Base-by-base conservation (phyloP, 2,888 invertebrate genomes). In the Myathropa florea region DNA sequence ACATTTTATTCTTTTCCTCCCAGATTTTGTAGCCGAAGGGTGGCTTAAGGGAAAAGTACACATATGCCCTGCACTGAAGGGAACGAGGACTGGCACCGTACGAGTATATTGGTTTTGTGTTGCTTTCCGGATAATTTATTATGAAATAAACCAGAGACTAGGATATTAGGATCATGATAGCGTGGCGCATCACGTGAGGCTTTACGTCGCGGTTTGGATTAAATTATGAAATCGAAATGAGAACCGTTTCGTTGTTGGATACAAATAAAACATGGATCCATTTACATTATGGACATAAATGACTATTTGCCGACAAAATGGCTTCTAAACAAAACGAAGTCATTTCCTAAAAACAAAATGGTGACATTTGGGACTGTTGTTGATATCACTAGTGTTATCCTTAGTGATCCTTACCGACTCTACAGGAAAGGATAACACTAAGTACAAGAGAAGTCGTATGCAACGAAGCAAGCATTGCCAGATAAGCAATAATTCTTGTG, bases 101-200 rank as follows among this genome's bases (percentile, higher is more conserved):
- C 24, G n/a, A 24, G 59, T 10, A 67, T 80, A 80, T 76, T 84
- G 71, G 65, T 65, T 76, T 61, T 53, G 68, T 33, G 55, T 65
- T 75, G 46, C 21, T 83, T 65, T 46, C 10, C 36, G 60, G 23
- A 59, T 76, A 84, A 84, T 84, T 80, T 84, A 84, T 80, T 84
- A 61, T 55, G 55, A 80, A 76, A 75, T 80, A 80, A 84, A 84
- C 65, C 39, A 33, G 70, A 84, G 67, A 76, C n/a, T 14, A 76
- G 64, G 70, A 63, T 65, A 81, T 81, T 39, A 71, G 71, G 71
- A 76, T 63, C 59, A 73, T 12, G 57, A 73, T 63, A 57, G 33
- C 59, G 39, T 1, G 12, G 53, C 30, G 60, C 73, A 64, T 63
- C 63, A 64, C 28, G 23, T 55, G 63, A 18, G 28, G 23, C 26